Evolutionary conservation across 2,797 vertebrate genomes (phyloP), one percentile per base, ranked within the genome.

Genomic region (Onychomys torridus): DNA sequence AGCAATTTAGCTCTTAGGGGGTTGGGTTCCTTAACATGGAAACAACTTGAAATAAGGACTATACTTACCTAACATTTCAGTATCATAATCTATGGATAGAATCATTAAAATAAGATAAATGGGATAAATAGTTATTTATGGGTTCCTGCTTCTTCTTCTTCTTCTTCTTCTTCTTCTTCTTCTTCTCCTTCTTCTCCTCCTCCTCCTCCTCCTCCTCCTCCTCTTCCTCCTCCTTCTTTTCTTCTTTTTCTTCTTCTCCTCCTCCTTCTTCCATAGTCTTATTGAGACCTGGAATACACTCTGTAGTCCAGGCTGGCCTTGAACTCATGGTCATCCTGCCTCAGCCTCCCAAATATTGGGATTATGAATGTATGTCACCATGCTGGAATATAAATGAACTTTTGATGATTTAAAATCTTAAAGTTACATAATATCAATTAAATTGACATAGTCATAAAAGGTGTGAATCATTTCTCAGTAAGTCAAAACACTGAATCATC

Each of bases 121-220:
- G 6, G 14, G 40, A 49, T 77, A 77, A 75, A 67, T 49, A 23
- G 82, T 34, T 29, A 67, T 67, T 34, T 16, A 65, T 67, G 3
- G 16, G 43, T 32, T 23, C 25, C 63, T n/a, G n/a, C 43, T 14
- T 7, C 40, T 34, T 21, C 37, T 6, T 32, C 16, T 13, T 46
- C 75, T 52, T 52, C 52, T 52, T 14, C 3, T 27, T 13, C 25
- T 14, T 43, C 5, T 46, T 23, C 27, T 78, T 14, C 6, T 27
- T 8, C 12, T 52, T 3, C 1, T 19, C 12, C 40, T 34, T 21
- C 37, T 27, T 0, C 4, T 8, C 1, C 19, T 52, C 9, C 14
- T 2, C 7, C 4, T 34, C 4, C 16, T 34, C 1, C 1, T 37
- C 19, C 1, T 25, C 1, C 12, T 12, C 12, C 14, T 29, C 4